These are phyloP conservation scores for Psephotus haematonotus DNA, from an alignment of 2,113 vertebrate species.

Conservation along the genomic window DNA sequence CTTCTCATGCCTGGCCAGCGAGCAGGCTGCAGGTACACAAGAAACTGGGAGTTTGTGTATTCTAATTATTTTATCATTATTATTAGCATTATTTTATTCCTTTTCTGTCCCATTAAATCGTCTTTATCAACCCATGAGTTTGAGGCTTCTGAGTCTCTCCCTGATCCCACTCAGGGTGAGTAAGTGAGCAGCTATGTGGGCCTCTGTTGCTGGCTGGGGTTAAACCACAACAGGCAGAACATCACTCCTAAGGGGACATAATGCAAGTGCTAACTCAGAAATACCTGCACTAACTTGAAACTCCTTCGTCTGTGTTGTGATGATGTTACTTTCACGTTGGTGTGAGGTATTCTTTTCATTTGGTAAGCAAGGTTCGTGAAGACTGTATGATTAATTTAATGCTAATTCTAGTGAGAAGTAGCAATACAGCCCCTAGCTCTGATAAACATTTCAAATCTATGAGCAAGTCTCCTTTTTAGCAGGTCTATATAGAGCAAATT, in stretches of 20 bases:
- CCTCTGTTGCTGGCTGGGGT: not conserved
- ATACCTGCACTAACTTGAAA: not conserved
- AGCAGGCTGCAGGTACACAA: not conserved
- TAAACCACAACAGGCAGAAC: not conserved
- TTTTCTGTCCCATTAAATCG: not conserved
- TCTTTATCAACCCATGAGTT: not conserved
- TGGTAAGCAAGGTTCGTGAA: not conserved
- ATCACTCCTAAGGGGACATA: not conserved
- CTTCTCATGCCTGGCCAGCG: not conserved
- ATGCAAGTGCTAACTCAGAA: not conserved
- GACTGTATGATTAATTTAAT: not conserved
- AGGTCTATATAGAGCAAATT: not conserved
- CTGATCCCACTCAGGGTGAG: not conserved
- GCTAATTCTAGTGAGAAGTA: not conserved
- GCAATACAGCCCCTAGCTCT: not conserved
- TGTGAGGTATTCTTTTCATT: not conserved
- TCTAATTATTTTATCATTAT: not conserved
- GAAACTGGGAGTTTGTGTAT: not conserved
- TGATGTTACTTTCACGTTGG: not conserved
- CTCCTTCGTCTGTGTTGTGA: not conserved
- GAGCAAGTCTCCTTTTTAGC: not conserved
- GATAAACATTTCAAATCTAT: not conserved
- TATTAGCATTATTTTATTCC: not conserved
- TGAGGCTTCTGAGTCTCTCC: not conserved
- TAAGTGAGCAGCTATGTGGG: not conserved